Percentiles rank a stretch among this genome's conserved stretches.
phyloP scores from a whole-genome alignment of 2,113 vertebrate species.

The Hipposideros armiger region DNA sequence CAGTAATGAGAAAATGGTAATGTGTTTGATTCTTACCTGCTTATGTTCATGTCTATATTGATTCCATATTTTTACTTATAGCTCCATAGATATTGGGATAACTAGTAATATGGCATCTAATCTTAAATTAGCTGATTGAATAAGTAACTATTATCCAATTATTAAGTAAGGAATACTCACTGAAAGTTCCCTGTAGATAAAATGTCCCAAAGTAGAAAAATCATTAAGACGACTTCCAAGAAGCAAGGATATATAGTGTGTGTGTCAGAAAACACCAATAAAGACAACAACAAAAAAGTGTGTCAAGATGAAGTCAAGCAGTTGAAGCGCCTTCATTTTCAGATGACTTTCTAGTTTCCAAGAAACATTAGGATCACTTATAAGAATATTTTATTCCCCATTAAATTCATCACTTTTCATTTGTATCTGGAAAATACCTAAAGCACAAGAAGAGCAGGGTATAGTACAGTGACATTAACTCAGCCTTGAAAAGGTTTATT shows the following conservation, averaged over 20 bases:
- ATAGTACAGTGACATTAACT: background rate
- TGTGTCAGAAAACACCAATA: slow-evolving; percentile 10
- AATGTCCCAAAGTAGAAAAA: background rate
- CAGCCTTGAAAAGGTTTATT: background rate
- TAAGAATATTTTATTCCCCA: background rate
- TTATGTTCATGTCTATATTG: background rate
- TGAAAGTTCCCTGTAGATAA: background rate
- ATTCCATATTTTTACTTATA: background rate
- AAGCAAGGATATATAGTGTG: background rate
- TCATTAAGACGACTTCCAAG: background rate
- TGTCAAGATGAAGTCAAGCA: background rate
- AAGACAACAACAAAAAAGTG: background rate
- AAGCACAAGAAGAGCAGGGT: background rate
- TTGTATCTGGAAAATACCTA: background rate
- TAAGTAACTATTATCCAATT: background rate
- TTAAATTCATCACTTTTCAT: background rate
- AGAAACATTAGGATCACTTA: background rate
- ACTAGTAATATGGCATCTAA: background rate
- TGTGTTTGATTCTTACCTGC: background rate
- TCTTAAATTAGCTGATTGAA: background rate
- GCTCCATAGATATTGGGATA: background rate
- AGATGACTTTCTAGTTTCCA: background rate
- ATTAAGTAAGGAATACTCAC: background rate
- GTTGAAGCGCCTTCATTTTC: background rate
- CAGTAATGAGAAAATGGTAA: background rate